Percentiles rank a stretch among this genome's conserved stretches.
These are phyloP conservation scores for Microctonus brassicae DNA, from an alignment of 2,888 invertebrate species.

Conservation along the genomic window DNA sequence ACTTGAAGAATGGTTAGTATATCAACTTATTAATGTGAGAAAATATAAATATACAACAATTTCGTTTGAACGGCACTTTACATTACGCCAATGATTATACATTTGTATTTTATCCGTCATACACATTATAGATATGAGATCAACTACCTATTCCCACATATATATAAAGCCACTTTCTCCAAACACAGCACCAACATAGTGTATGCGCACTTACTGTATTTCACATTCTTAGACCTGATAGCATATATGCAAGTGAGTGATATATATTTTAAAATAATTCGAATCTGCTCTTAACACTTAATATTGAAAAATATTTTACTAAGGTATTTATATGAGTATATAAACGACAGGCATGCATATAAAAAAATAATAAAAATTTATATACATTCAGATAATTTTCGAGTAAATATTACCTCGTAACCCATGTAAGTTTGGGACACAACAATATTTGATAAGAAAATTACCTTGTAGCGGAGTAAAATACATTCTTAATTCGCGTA, in stretches of 20 bases:
- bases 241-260: background rate
- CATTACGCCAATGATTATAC: background rate
- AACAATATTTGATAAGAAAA: no score
- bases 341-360: no score
- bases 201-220: background rate
- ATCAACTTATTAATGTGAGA: background rate
- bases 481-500: no score
- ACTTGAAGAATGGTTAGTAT: background rate
- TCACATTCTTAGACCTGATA: background rate
- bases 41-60: background rate
- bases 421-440: no score
- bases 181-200: background rate
- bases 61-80: background rate
- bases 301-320: no score
- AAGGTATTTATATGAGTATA: no score
- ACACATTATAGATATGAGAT: background rate
- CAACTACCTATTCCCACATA: slow-evolving; percentile 14
- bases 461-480: no score
- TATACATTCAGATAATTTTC: no score
- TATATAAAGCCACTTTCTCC: slow-evolving; percentile 10
- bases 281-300: background rate
- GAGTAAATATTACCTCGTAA: no score
- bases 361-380: no score
- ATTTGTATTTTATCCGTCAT: slow-evolving; percentile 12
- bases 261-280: background rate